Evolutionary conservation across 2,113 vertebrate species (phyloP).

Genomic region (Phylloscopus trochilus): DNA sequence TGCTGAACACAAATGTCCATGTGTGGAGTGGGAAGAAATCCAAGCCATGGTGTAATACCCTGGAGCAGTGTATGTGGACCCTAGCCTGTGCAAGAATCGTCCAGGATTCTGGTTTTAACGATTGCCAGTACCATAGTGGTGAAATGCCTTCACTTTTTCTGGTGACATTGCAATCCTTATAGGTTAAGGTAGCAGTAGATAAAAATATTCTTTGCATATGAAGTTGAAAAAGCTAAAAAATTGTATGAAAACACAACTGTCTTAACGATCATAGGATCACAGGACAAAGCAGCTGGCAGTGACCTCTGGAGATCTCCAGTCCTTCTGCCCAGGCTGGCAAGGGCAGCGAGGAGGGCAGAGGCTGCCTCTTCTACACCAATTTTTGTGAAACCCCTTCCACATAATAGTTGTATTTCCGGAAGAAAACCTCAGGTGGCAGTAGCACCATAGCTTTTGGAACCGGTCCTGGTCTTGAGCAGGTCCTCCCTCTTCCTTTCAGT

Average conservation of each 20-base stretch:
- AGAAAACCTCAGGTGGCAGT: slow-evolving; percentile 57
- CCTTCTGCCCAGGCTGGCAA: neutral
- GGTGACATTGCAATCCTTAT: neutral
- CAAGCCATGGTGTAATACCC: neutral
- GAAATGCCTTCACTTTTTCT: neutral
- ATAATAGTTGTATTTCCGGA: slow-evolving; percentile 10
- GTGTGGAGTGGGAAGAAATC: neutral
- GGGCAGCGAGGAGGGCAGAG: neutral
- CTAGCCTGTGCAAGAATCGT: fast-evolving
- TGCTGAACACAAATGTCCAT: neutral
- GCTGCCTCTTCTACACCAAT: neutral
- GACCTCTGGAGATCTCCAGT: neutral
- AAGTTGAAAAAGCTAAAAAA: neutral
- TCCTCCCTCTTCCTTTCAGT: neutral
- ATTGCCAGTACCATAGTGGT: neutral
- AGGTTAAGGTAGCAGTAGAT: neutral
- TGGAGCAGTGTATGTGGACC: neutral
- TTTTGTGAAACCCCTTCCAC: neutral
- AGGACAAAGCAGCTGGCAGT: neutral
- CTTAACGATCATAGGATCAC: neutral
- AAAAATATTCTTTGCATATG: neutral
- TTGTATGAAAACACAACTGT: neutral
- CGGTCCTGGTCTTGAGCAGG: neutral
- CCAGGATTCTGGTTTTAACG: neutral
- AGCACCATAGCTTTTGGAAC: slow-evolving; percentile 18